Conservation (phyloP, 2,888 invertebrate genomes). For the Drosophila sordidula region DNA sequence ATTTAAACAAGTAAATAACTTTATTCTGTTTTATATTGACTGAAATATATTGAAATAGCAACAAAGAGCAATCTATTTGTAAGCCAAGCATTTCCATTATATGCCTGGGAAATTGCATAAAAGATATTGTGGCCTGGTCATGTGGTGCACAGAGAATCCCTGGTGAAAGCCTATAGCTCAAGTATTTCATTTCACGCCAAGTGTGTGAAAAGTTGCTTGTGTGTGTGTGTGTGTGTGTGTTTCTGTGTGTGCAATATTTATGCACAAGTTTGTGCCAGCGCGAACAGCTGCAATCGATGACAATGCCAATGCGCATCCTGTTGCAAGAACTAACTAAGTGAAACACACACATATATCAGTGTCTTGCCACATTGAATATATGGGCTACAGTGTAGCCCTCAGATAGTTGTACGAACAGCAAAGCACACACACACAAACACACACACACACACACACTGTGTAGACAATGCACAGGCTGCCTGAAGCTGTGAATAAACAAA, state of each 20-base stretch:
- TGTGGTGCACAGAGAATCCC: background rate
- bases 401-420: constrained; percentile 2
- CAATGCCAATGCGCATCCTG: constrained; percentile 33
- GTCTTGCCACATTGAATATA: constrained; percentile 45
- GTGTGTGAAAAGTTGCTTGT: background rate
- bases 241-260: background rate
- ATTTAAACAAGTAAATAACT: too few species aligned
- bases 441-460: constrained; percentile 2
- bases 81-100: too few species aligned
- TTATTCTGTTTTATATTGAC: too few species aligned
- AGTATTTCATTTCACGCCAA: constrained; percentile 2
- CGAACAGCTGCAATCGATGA: constrained; percentile 33
- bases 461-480: constrained; percentile 30
- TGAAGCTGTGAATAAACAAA: constrained; percentile 69
- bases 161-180: background rate
- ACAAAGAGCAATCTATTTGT: too few species aligned
- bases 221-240: background rate
- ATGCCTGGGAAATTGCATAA: too few species aligned
- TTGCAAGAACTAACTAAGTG: constrained; percentile 34
- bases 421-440: constrained; percentile 1
- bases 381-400: constrained; percentile 20
- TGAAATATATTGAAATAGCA: too few species aligned
- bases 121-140: too few species aligned
- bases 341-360: constrained; percentile 41
- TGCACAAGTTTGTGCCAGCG: background rate